phyloP scores from a whole-genome alignment of 35 echinoderm and acorn worm genomes.

The Anneissia japonica region DNA sequence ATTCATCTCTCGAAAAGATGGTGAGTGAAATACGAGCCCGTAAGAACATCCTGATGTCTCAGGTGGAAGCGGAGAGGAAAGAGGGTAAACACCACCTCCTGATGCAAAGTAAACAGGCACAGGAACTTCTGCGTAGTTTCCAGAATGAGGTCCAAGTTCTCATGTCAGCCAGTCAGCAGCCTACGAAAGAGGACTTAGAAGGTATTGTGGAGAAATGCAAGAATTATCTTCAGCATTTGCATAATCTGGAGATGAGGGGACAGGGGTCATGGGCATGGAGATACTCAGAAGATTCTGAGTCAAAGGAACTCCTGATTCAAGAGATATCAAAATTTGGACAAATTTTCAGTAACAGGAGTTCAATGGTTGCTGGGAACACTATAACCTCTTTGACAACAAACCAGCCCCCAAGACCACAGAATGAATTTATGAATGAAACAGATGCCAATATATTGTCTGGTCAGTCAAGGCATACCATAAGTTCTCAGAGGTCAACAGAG shows the following conservation, averaged over 20 bases:
- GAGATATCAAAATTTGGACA: not conserved
- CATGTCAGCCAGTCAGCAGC: not conserved
- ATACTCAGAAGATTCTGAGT: not conserved
- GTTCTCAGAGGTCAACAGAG: not conserved
- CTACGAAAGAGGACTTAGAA: not conserved
- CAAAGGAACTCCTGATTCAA: not conserved
- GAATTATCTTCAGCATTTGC: not conserved
- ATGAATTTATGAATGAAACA: too few species aligned
- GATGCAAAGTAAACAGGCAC: not conserved
- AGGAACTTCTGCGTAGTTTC: not conserved
- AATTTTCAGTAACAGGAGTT: not conserved
- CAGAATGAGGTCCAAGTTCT: slow-evolving; percentile 1
- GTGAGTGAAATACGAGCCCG: not conserved
- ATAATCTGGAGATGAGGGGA: not conserved
- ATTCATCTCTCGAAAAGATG: not conserved
- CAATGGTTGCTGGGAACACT: not conserved
- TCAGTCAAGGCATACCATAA: not conserved
- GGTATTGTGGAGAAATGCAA: not conserved
- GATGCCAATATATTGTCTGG: not conserved
- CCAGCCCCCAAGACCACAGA: not conserved
- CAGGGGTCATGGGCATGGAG: not conserved
- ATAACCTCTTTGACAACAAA: not conserved
- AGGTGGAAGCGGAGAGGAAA: not conserved
- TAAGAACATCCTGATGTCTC: not conserved
- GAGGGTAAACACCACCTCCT: slow-evolving; percentile 1